Evolutionary conservation across 2,888 invertebrate genomes (phyloP), one percentile per base, ranked within the genome.

Genomic region (Smittia aterrima): DNA sequence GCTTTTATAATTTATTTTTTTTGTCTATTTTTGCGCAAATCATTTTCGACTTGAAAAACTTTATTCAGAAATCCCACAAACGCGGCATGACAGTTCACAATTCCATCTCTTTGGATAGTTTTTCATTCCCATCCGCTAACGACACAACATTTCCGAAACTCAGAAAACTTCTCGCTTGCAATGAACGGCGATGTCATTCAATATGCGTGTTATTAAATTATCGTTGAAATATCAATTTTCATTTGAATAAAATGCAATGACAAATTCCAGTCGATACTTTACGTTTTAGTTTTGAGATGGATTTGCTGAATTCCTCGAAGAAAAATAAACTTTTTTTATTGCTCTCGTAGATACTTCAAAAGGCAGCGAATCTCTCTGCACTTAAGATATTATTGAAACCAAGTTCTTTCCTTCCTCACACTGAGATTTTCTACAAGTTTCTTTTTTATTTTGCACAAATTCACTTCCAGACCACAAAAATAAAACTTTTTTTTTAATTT

Each of bases 171-270:
- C 58, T 58, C 58, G 22, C 18, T 58, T 58, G 58, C 58, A 58
- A 20, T 13, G 18, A 2, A 18, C 18, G 18, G 22, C 4, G n/a
- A 18, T 22, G 58, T 13, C 58, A 58, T 22, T 58, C 13, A 58
- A 58, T 20, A 58, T 58, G 22, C 22, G 58, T 58, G 58, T 58
- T 58, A 18, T 58, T 58, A 58, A 58, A 58, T 58, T 18, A 58
- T 22, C 18, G 20, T 6, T 18, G 22, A 58, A 58, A 58, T 58
- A 58, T 58, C 22, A 58, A 22, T 58, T 58, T 58, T 20, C 58
- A 22, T 58, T 58, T 22, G 38, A 38, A 38, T 38, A 38, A 38
- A 58, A 3, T 47, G 47, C 47, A 47, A 47, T 11, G 47, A 16
- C 47, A 16, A 47, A 32, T 32, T 32, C 32, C 9, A 32, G 47